Evolutionary conservation across 2,797 vertebrate genomes (phyloP), one percentile per base, ranked within the genome.

Genomic region (Tiaroga cobitis): DNA sequence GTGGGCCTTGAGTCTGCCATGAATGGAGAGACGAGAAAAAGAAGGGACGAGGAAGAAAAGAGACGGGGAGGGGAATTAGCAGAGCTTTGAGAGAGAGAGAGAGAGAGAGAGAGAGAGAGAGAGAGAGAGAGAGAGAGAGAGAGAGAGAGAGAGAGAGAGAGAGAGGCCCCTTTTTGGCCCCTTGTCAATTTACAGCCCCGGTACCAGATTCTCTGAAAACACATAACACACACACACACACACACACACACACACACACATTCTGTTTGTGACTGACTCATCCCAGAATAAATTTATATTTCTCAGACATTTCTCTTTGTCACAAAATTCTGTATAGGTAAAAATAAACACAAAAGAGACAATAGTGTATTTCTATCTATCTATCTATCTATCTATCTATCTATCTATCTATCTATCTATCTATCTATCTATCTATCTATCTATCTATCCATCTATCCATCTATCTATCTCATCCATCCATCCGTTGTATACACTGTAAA

Each of bases 1-100:
- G 83, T 65, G 90, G 89, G 88, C 65, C 90, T 90, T 59, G 86
- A 88, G 83, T 79, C 90, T 76, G 18, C 26, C 32, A 43, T 84
- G 63, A 84, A 87, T 54, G 37, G 82, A 75, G 77, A 81, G 82
- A 82, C 0, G 13, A 75, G 81, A 75, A 21, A 74, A 63, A 74
- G 70, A 67, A 80, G 21, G 34, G 80, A 37, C 26, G 29, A 67
- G 69, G 63, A 74, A 77, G 65, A 86, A 77, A 61, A 77, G 75
- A 77, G 54, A n/a, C 3, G 54, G 51, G 5, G 37, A 61, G 51
- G 19, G 37, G 56, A 43, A 46, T 63, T 21, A 63, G 37, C 37
- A 43, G 59, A 63, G 37, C 54, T 79, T 63, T 43, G 59, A 51
- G 8, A 65, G 61, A 46, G 43, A 46, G 4, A 43, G 43, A 43